Conservation (phyloP, 2,888 invertebrate species). For the Archips xylosteana region DNA sequence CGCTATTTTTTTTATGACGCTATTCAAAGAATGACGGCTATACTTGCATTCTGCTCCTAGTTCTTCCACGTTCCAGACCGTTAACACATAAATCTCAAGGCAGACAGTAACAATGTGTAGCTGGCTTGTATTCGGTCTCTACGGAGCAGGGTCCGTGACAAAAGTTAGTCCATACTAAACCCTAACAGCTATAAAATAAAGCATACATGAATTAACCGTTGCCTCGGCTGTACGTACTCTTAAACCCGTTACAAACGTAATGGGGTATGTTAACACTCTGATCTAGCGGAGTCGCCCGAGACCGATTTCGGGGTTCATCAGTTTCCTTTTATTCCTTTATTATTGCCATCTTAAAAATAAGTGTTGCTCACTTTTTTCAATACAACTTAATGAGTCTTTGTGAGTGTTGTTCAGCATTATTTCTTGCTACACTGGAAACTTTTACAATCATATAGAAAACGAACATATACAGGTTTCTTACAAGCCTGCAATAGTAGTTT, state of each 20-base stretch:
- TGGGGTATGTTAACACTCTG: constrained; percentile 44
- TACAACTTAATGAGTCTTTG: not conserved
- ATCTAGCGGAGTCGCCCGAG: constrained; percentile 15
- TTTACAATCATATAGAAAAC: not conserved
- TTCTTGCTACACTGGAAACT: not conserved
- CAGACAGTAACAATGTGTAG: constrained; percentile 62
- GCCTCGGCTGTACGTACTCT: constrained; percentile 44
- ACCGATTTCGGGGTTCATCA: constrained; percentile 15
- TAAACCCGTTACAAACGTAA: constrained; percentile 53
- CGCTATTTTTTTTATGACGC: not conserved
- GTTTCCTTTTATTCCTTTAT: constrained; percentile 11
- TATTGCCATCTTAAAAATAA: not conserved
- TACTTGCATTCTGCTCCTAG: constrained; percentile 24
- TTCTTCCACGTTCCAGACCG: constrained; percentile 46
- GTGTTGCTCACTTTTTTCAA: constrained; percentile 4
- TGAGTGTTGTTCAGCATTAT: not conserved
- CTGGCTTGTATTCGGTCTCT: constrained; percentile 49
- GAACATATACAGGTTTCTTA: not conserved
- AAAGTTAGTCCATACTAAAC: constrained; percentile 30
- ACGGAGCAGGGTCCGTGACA: constrained; percentile 4
- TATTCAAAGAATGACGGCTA: constrained; percentile 14
- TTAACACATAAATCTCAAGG: constrained; percentile 56
- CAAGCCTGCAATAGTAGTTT: constrained; percentile 11
- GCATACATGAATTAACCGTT: constrained; percentile 23
- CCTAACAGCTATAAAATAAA: constrained; percentile 30